A percentile compares a stretch with the other conserved stretches of the same genome.
Conservation (phyloP, 2,113 vertebrate species). For the Urocitellus parryii region DNA sequence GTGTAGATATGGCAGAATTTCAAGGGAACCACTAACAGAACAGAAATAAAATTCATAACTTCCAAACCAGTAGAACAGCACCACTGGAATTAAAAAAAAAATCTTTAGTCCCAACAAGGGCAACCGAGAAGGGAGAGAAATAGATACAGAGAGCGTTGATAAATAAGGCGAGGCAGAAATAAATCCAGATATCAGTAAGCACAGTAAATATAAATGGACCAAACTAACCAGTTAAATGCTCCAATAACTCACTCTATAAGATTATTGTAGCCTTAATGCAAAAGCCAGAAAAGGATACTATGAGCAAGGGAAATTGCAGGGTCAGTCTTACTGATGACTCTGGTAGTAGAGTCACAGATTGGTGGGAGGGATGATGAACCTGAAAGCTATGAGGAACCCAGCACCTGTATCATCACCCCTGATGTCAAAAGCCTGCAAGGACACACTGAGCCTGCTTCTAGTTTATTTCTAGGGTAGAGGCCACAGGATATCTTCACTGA, state of each 20-base stretch:
- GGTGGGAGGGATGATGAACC: not conserved
- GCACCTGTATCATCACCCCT: not conserved
- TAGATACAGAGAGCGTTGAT: not conserved
- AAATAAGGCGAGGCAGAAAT: constrained; percentile 18
- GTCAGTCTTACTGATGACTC: not conserved
- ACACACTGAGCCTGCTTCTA: not conserved
- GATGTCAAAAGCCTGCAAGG: not conserved
- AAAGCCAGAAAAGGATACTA: constrained; percentile 2
- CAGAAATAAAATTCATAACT: constrained; percentile 7
- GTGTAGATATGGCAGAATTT: constrained; percentile 12
- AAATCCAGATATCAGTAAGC: not conserved
- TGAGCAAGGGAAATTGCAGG: not conserved
- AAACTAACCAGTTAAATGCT: not conserved
- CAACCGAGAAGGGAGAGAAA: not conserved
- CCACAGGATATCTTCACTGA: constrained; percentile 11
- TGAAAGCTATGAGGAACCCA: not conserved
- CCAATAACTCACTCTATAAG: not conserved
- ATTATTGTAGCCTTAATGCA: not conserved
- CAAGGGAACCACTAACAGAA: not conserved
- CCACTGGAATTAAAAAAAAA: not conserved
- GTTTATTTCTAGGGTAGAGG: constrained; percentile 3
- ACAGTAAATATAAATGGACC: constrained; percentile 26
- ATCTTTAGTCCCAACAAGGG: not conserved
- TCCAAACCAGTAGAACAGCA: not conserved
- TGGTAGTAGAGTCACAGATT: not conserved